Evolutionary conservation across 2,797 vertebrate genomes (phyloP).

Genomic region (Heliangelus exortis): DNA sequence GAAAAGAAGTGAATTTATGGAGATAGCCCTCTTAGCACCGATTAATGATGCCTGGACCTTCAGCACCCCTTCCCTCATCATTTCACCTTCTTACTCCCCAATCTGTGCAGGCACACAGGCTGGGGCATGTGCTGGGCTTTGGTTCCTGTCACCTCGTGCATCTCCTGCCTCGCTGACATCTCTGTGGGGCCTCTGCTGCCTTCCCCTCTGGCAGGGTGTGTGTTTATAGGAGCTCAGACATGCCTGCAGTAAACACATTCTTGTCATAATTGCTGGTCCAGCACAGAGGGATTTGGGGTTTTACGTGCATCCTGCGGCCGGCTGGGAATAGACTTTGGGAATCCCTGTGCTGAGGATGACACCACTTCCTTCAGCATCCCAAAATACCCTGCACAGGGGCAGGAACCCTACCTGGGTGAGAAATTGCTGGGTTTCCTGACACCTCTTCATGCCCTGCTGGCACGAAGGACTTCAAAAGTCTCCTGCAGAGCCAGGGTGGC

Average conservation of each 20-base stretch:
- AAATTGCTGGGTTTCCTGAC: neutral
- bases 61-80: neutral
- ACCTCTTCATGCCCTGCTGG: constrained; percentile 26
- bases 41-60: neutral
- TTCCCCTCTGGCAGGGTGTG: neutral
- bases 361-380: constrained; percentile 2
- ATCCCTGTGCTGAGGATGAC: constrained; percentile 18
- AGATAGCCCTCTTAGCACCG: neutral
- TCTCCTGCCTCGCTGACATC: neutral
- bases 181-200: neutral
- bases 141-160: neutral
- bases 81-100: neutral
- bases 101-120: neutral
- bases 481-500: neutral
- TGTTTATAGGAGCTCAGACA: constrained; percentile 43
- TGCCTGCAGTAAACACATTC: constrained; percentile 57
- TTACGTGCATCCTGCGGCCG: neutral
- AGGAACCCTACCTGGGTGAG: neutral
- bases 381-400: neutral
- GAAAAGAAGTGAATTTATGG: neutral
- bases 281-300: constrained; percentile 11
- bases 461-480: neutral
- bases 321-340: constrained; percentile 34
- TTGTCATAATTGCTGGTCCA: constrained; percentile 42
- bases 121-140: neutral